Evolutionary conservation across 2,797 vertebrate genomes (phyloP), one percentile per base, ranked within the genome.

Genomic region (Acipenser ruthenus): DNA sequence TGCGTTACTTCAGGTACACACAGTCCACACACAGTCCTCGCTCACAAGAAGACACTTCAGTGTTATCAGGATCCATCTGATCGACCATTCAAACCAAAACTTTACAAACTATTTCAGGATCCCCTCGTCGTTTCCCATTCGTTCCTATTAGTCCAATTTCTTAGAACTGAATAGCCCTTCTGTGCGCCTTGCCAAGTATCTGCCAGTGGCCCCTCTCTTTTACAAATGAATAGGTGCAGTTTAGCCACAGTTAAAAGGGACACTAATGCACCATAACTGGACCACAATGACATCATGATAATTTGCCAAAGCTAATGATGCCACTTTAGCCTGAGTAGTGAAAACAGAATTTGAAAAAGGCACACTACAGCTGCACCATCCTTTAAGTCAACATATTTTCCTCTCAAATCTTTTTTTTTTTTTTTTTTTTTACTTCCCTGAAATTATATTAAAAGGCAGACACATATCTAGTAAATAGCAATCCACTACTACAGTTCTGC

Each of bases 301-400:
- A 90, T 91, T 88, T 90, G 85, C 87, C 87, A 87, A 77, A 84
- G 87, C 89, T 91, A 92, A 94, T 91, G 91, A 85, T 80, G 83
- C 80, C 81, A 80, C 82, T 79, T 85, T 85, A 88, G 87, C 89
- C 87, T 75, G 80, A 74, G 81, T 72, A 72, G 79, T 79, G 84
- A 84, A 87, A 86, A 89, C 86, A 86, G 80, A 88, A 81, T 81
- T 77, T 81, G 79, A 78, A 79, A 82, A 71, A 75, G 72, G 73
- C 75, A 79, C 83, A 82, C 11, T 23, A 51, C 66, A 79, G 80
- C 77, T 62, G 64, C 82, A 82, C 80, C 82, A 80, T 80, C 74
- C 76, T 73, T 72, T 73, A 23, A 37, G 23, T 3, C 23, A 3
- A 37, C 23, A 37, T 37, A 37, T 4, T 37, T 37, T 37, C 23